A percentile compares a stretch with the other conserved stretches of the same genome.
Evolutionary conservation across 2,888 invertebrate species (phyloP).

Genomic region (Herminia tarsipennalis): DNA sequence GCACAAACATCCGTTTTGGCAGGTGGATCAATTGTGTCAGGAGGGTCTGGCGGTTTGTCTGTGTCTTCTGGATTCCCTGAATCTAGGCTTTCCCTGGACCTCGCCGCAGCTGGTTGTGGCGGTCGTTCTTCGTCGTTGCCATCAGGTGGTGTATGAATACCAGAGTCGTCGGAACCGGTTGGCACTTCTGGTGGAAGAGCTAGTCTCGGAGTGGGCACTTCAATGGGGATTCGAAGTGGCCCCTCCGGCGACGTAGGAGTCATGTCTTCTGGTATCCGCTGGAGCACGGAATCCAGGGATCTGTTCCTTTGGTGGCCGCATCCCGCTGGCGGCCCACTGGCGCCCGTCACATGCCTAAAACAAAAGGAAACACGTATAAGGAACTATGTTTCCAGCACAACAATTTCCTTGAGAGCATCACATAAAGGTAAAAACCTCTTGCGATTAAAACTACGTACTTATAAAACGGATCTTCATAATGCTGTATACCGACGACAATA

Average conservation of each 20-base stretch:
- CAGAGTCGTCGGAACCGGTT: conserved; percentile 92
- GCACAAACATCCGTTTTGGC: conserved; percentile 61
- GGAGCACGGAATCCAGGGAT: conserved; percentile 95
- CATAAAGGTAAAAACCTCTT: conserved; percentile 20
- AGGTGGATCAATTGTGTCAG: conserved; percentile 67
- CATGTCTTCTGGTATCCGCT: conserved; percentile 94
- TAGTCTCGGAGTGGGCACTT: conserved; percentile 85
- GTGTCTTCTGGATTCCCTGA: conserved; percentile 88
- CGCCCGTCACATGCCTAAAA: conserved; percentile 80
- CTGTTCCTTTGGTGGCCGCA: conserved; percentile 94
- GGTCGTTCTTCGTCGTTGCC: conserved; percentile 82
- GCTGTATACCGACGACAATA: conserved; percentile 76
- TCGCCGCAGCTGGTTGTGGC: conserved; percentile 77
- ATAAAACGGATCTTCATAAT: conserved; percentile 81
- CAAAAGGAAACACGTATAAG: conserved; percentile 56
- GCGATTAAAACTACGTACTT: conserved; percentile 62
- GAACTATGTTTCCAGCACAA: conserved; percentile 11
- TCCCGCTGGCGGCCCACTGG: conserved; percentile 78
- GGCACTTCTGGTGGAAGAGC: conserved; percentile 79
- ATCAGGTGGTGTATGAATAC: conserved; percentile 85
- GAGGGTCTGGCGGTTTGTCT: conserved; percentile 80
- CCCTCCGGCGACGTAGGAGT: conserved; percentile 84
- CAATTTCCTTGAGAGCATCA: conserved; percentile 31
- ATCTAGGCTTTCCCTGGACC: conserved; percentile 91
- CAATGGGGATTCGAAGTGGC: conserved; percentile 70